Base-by-base conservation (phyloP, 2,797 vertebrate species). In the Carcharodon carcharias region DNA sequence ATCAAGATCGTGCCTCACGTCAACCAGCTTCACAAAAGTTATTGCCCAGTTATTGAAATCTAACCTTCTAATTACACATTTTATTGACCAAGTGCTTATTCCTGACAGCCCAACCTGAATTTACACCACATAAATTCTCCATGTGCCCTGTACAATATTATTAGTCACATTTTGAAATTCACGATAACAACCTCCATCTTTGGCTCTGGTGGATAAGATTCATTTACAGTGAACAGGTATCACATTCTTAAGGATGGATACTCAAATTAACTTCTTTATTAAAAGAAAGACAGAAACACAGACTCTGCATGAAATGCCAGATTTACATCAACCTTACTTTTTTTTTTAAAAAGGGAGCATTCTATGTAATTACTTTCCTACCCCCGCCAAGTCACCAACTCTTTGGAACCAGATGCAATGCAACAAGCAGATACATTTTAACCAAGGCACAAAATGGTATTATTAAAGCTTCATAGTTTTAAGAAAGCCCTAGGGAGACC, bases 181-280 rank as follows among this genome's bases (percentile, higher is more conserved):
- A n/a, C 45, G 21, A 95, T 96, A 96, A 96, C 96, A 96, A 96
- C 96, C 95, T 95, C 1, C 50, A 85, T 4, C 21, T 23, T 85
- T 50, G 82, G 1, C 21, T 23, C 11, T n/a, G 11, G 3, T n/a
- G 73, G 9, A n/a, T n/a, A 14, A 35, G 73, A 77, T 35, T 77
- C 8, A 3, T 9, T 14, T 77, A n/a, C 73, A 2, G 9, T 77
- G 31, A 45, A 85, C 40, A 50, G 45, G 7, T 23, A 14, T 85
- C 40, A 45, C 28, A 16, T 58, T 89, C 58, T 56, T 58, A 58
- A 85, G 45, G 18, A 50, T 23, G 56, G 54, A 58, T 54, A 14
- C 3, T 3, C 87, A 85, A 89, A 35, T 35, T 77, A 77, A 8
- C 31, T 89, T 14, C 50, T 31, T 56, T 31, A 8, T 31, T 31